Evolutionary conservation across 2,113 vertebrate genomes (phyloP).

Genomic region (Excalfactoria chinensis): DNA sequence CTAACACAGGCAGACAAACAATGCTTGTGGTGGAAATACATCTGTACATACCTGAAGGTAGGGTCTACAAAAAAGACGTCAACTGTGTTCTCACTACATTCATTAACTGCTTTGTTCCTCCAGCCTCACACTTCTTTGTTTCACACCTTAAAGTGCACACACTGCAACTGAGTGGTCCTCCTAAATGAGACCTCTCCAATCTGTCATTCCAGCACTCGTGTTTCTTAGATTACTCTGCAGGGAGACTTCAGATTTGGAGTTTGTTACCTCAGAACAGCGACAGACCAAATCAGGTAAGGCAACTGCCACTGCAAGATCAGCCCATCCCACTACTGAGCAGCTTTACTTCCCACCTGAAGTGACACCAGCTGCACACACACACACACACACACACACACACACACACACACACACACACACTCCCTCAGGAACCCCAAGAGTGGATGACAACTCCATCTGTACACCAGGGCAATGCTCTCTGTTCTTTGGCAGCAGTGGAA

Average conservation of each 20-base stretch:
- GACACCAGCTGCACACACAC: not conserved
- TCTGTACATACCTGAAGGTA: not conserved
- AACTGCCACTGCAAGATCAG: not conserved
- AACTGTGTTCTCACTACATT: not conserved
- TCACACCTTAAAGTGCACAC: not conserved
- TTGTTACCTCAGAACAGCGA: constrained; percentile 22
- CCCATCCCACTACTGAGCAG: not conserved
- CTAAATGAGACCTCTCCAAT: constrained; percentile 46
- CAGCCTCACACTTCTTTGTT: constrained; percentile 4
- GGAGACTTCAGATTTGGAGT: not conserved
- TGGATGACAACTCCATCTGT: not conserved
- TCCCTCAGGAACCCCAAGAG: not conserved
- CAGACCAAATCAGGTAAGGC: constrained; percentile 37
- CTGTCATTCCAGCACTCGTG: constrained; percentile 39
- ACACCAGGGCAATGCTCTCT: rapidly evolving
- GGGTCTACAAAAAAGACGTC: not conserved
- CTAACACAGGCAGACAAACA: not conserved
- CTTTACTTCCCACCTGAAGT: constrained; percentile 18
- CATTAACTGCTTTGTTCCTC: not conserved
- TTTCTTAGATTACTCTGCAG: constrained; percentile 29
- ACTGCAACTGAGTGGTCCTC: not conserved
- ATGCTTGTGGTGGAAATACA: not conserved
- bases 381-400: not conserved
- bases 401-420: not conserved
- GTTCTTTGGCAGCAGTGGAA: rapidly evolving